Evolutionary conservation across 2,888 invertebrate species (phyloP).

Genomic region (Cryptus armator): DNA sequence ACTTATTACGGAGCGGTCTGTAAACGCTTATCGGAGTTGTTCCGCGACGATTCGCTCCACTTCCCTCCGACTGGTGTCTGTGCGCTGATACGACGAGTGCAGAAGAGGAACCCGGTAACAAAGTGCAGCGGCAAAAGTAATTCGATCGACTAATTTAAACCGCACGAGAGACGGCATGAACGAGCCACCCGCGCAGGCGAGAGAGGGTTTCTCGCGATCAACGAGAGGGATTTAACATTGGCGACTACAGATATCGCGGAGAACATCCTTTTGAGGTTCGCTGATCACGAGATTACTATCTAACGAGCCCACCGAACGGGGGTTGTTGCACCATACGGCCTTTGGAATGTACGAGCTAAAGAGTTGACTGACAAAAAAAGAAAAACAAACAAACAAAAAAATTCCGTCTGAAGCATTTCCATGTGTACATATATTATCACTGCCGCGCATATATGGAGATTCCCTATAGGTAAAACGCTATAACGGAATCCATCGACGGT

Average conservation of each 20-base stretch:
- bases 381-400: neutral
- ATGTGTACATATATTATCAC: slow-evolving; percentile 22
- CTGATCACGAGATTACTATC: slow-evolving; percentile 9
- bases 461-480: slow-evolving; percentile 32
- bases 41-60: neutral
- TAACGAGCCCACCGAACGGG: neutral
- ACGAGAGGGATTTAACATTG: slow-evolving; percentile 22
- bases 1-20: slow-evolving; percentile 41
- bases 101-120: neutral
- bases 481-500: slow-evolving; percentile 9
- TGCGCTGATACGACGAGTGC: neutral
- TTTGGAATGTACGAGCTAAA: neutral
- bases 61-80: neutral
- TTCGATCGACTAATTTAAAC: slow-evolving; percentile 58
- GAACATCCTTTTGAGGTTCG: slow-evolving; percentile 23
- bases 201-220: slow-evolving; percentile 19
- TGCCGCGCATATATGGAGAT: neutral
- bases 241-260: slow-evolving; percentile 24
- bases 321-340: neutral
- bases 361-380: neutral
- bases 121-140: slow-evolving; percentile 4
- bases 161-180: slow-evolving; percentile 8
- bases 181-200: slow-evolving; percentile 49
- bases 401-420: slow-evolving; percentile 3
- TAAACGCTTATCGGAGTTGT: slow-evolving; percentile 3